Conservation (phyloP, 2,888 invertebrate genomes). For the Cephalotes varians region DNA sequence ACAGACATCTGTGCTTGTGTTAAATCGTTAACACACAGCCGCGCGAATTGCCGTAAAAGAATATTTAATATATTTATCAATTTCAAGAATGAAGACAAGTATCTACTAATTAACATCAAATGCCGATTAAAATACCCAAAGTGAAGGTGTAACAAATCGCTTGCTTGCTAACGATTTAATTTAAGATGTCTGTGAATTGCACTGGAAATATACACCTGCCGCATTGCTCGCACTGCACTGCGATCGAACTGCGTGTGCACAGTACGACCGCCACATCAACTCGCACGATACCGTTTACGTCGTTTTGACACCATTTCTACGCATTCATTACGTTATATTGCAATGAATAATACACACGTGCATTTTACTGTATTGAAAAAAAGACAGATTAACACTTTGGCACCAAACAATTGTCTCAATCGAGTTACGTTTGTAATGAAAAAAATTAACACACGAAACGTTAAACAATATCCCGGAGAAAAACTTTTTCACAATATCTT, state of each 20-base stretch:
- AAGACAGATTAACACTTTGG: slow-evolving; percentile 31
- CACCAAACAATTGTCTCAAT: neutral
- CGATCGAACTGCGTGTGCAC: neutral
- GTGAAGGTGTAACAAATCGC: neutral
- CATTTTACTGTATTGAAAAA: neutral
- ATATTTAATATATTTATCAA: neutral
- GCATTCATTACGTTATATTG: slow-evolving; percentile 1
- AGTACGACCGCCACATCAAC: slow-evolving; percentile 28
- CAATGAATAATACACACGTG: slow-evolving; percentile 5
- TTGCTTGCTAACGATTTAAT: slow-evolving; percentile 20
- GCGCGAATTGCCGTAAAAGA: neutral
- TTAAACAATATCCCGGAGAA: neutral
- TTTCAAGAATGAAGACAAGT: neutral
- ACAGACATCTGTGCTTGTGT: slow-evolving; percentile 5
- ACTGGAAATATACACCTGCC: slow-evolving; percentile 29
- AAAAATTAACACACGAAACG: neutral
- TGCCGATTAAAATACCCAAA: neutral
- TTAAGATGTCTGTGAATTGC: slow-evolving; percentile 12
- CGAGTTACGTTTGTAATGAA: neutral
- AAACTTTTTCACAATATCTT: too few species aligned
- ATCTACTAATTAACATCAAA: neutral
- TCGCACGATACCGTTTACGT: slow-evolving; percentile 34
- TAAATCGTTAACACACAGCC: slow-evolving; percentile 8
- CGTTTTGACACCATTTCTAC: slow-evolving; percentile 44
- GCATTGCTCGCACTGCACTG: slow-evolving; percentile 20